Evolutionary conservation across 1,140 invertebrate species (phyloP).

Genomic region (Trinorchestia longiramus): DNA sequence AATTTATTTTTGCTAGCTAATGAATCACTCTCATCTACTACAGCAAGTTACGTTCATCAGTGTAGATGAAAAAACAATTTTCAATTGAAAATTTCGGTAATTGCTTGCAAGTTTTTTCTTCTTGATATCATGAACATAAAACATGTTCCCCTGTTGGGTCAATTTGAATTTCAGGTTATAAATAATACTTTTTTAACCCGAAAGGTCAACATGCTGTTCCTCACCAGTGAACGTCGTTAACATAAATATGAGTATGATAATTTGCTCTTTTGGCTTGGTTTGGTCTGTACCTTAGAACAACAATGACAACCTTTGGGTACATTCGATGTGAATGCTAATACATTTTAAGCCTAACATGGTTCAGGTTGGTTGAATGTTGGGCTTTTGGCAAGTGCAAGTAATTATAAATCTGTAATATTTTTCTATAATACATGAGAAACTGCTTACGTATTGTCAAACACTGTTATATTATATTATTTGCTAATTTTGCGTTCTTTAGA

Average conservation of each 20-base stretch:
- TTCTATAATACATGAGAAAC: background rate
- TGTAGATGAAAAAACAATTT: background rate
- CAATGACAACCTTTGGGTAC: too few species aligned
- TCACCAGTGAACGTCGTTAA: too few species aligned
- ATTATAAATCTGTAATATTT: background rate
- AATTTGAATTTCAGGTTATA: background rate
- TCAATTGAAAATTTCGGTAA: background rate
- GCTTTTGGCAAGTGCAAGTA: background rate
- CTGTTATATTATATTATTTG: background rate
- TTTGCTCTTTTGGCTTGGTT: too few species aligned
- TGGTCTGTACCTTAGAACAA: too few species aligned
- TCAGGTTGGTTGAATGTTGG: background rate
- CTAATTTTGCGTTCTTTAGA: background rate
- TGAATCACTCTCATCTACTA: background rate
- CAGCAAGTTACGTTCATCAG: background rate
- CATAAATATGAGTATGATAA: too few species aligned
- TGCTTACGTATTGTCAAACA: background rate
- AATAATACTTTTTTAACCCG: too few species aligned
- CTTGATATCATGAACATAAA: background rate
- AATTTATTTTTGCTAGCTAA: background rate
- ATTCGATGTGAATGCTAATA: background rate
- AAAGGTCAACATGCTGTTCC: too few species aligned
- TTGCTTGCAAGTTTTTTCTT: background rate
- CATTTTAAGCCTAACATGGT: background rate
- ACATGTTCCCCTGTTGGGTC: background rate